A percentile compares a stretch with the other conserved stretches of the same genome.
These are phyloP conservation scores for Drosophila ezoana DNA, from an alignment of 2,888 invertebrate genomes.

Conservation along the genomic window DNA sequence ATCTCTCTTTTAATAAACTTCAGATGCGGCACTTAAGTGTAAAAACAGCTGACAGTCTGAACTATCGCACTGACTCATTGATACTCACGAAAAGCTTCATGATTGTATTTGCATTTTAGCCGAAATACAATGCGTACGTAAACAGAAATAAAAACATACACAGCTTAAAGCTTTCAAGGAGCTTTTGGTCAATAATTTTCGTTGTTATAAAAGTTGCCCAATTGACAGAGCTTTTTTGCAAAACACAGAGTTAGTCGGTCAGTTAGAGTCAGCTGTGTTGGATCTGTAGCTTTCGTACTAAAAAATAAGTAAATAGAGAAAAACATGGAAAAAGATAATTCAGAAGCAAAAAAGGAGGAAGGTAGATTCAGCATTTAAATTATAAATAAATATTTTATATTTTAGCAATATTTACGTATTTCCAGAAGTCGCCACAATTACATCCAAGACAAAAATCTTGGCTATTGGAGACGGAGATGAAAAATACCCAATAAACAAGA, in stretches of 20 bases:
- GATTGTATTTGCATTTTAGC: too few species aligned
- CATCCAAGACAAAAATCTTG: constrained; percentile 18
- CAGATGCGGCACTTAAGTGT: neutral
- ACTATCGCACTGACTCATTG: neutral
- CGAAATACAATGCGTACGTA: neutral
- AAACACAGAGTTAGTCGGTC: neutral
- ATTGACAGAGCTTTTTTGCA: constrained; percentile 15
- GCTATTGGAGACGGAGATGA: constrained; percentile 24
- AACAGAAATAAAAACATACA: neutral
- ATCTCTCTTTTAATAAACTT: neutral
- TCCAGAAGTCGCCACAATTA: neutral
- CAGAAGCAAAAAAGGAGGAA: neutral
- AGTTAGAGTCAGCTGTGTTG: constrained; percentile 8
- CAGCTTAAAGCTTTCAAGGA: neutral
- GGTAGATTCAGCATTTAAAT: constrained; percentile 1
- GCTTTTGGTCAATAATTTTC: constrained; percentile 21
- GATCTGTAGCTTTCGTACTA: neutral
- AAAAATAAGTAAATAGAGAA: neutral
- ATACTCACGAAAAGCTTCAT: neutral
- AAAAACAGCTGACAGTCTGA: neutral
- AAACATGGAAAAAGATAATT: constrained; percentile 12
- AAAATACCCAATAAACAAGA: neutral
- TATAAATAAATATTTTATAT: neutral
- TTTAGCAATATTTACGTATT: neutral
- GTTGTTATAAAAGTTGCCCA: neutral